Evolutionary conservation across 2,113 vertebrate genomes (phyloP), one percentile per base, ranked within the genome.

Genomic region (Parotia lawesii): DNA sequence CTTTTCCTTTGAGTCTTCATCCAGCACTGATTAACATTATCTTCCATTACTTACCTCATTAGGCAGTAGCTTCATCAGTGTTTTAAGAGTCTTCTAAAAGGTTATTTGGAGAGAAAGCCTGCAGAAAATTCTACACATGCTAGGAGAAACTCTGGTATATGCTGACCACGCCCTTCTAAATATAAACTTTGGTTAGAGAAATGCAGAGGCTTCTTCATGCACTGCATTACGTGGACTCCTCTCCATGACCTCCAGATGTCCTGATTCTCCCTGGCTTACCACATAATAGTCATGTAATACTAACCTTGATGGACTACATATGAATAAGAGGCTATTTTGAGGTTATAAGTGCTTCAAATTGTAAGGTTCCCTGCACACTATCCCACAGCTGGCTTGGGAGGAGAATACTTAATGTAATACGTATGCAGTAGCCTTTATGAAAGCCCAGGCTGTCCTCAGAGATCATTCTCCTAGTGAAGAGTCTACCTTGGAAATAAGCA

Each of bases 161-260:
- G 90, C 94, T 92, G 88, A 92, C 83, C 38, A n/a, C 83, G 79
- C 72, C 85, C 51, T 94, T 95, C 90, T 96, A 96, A 96, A 94
- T 90, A 95, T 92, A 95, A 90, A 92, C 71, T 54, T 72, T 82
- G 45, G 60, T 90, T 77, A 77, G 51, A 88, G 78, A 93, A 95
- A 67, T n/a, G 44, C 72, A 90, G 75, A 93, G 60, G 54, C 60
- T 51, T 90, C 69, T 86, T 93, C 90, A 51, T 61, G 51, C 54
- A 61, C 85, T 85, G 6, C 38, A 87, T 89, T 82, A 87, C 0
- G 3, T 83, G 71, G 85, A 88, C 87, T 85, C 61, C 42, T 78
- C 87, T 94, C 81, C 54, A 18, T 93, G 94, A 92, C 92, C 94
- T 96, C 79, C 88, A 95, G 54, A 80, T 73, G 88, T 90, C 95